Conservation (phyloP, 2,888 invertebrate genomes). For the Nymphalis polychloros region DNA sequence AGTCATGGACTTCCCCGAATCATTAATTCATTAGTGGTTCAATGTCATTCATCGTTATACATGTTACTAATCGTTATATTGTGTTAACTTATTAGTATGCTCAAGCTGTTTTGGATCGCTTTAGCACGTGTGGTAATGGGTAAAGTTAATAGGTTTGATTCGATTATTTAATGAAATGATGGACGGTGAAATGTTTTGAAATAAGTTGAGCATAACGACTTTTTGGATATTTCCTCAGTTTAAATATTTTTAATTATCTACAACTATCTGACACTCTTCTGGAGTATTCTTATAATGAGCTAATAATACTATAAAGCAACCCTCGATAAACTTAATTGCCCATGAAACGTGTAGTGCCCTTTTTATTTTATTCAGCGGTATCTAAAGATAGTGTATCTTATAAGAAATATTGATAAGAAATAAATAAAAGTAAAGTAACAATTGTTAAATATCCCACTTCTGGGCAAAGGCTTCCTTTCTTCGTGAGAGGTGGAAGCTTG, state of each 20-base stretch:
- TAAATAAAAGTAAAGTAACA: too few relatives aligned
- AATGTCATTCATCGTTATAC: slow-evolving; percentile 12
- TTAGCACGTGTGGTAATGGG: neutral
- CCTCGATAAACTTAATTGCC: neutral
- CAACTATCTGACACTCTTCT: too few relatives aligned
- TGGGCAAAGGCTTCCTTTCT: too few relatives aligned
- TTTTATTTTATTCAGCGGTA: neutral
- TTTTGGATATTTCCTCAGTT: neutral
- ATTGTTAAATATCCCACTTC: too few relatives aligned
- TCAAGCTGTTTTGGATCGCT: neutral
- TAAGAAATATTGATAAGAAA: too few relatives aligned
- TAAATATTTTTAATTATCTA: neutral
- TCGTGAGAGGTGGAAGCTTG: too few relatives aligned
- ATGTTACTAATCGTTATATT: slow-evolving; percentile 12
- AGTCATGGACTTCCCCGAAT: slow-evolving; percentile 15
- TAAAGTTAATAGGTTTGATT: slow-evolving; percentile 17
- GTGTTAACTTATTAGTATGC: slow-evolving; percentile 21
- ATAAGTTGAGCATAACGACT: neutral
- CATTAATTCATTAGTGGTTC: slow-evolving; percentile 21
- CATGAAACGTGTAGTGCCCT: neutral
- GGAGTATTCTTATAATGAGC: neutral
- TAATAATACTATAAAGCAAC: neutral
- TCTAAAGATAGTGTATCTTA: too few relatives aligned
- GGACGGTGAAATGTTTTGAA: slow-evolving; percentile 1
- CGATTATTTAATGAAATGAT: slow-evolving; percentile 20